A percentile compares a stretch with the other conserved stretches of the same genome.
These are phyloP conservation scores for Forbesichthys agassizii DNA, from an alignment of 2,113 vertebrate species.

Conservation along the genomic window DNA sequence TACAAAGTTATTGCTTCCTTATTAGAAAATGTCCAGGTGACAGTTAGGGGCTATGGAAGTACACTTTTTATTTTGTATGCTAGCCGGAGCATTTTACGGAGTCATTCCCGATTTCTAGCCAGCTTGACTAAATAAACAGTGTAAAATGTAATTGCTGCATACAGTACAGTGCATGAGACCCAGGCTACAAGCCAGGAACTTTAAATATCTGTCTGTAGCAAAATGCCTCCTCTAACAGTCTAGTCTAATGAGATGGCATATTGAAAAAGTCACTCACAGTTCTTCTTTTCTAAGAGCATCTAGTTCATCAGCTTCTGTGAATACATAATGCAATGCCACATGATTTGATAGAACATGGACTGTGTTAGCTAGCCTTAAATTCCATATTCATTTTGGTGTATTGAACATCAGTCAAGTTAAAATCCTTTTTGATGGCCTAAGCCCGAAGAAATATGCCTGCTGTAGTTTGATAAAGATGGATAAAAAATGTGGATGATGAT, in stretches of 20 bases:
- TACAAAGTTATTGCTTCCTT: slow-evolving; percentile 41
- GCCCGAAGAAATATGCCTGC: slow-evolving; percentile 32
- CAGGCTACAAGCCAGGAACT: not conserved
- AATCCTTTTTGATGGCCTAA: slow-evolving; percentile 43
- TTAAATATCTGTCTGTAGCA: not conserved
- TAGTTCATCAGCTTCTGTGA: slow-evolving; percentile 21
- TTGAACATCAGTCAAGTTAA: slow-evolving; percentile 57
- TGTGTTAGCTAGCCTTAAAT: slow-evolving; percentile 46
- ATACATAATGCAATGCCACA: not conserved
- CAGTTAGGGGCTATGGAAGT: slow-evolving; percentile 13
- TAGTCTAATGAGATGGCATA: slow-evolving; percentile 9
- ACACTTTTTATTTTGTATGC: slow-evolving; percentile 15
- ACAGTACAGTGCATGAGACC: slow-evolving; percentile 19
- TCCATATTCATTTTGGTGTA: slow-evolving; percentile 60
- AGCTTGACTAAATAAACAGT: not conserved
- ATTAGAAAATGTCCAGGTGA: slow-evolving; percentile 19
- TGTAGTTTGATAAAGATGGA: slow-evolving; percentile 52
- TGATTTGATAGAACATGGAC: slow-evolving; percentile 29
- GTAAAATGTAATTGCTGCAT: slow-evolving; percentile 1
- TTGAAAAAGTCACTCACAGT: slow-evolving; percentile 13
- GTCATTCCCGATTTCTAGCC: slow-evolving; percentile 14
- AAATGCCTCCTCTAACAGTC: not conserved
- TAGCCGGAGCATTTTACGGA: not conserved
- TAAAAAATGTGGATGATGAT: slow-evolving; percentile 22
- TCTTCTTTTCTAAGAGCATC: not conserved